Base-by-base conservation (phyloP, 1,140 invertebrate species). In the Zaprionus vittiger region DNA sequence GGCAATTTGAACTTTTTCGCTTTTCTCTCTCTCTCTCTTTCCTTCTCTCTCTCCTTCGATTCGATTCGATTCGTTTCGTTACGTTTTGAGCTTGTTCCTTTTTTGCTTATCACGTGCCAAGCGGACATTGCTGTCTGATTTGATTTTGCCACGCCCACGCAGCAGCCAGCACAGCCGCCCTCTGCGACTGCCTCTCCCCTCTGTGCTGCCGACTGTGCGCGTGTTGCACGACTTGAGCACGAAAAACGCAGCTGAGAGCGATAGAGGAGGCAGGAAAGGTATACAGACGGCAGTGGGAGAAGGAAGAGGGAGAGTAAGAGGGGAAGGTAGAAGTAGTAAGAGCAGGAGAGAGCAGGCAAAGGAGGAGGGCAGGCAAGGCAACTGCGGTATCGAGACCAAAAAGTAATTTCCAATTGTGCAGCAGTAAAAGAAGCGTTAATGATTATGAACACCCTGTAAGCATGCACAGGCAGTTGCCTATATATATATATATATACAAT, bases 1-100 rank as follows among this genome's bases (percentile, higher is more conserved):
- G 41, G 69, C 81, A 80, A 83, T 83, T 83, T 83, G 54, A 80
- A 84, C 73, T 81, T 83, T 83, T 83, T 77, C 61, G 64, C 24
- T 56, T 72, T 6, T 28, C 28, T 28, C 7, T 7, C 28, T 31
- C 28, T 31, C 7, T 34, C 9, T 31, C 7, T 34, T 2, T 31
- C 1, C 2, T 31, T 31, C 31, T 9, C 9, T 31, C 9, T 37
- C 49, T 61, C n/a, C n/a, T n/a, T n/a, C n/a, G n/a, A n/a, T n/a
- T 22, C 63, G 41, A 52, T 60, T 26, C 63, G 41, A 54, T 31
- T 56, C n/a, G 31, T 65, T 66, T 52, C 47, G 59, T 38, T 82
- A 67, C 47, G 49, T 67, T 68, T 77, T 63, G 73, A 59, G 68
- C 20, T 9, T 47, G 34, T 9, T 47, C 26, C 26, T 15, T 26